Evolutionary conservation across 2,888 invertebrate species (phyloP).

Genomic region (Agonum fuliginosum): DNA sequence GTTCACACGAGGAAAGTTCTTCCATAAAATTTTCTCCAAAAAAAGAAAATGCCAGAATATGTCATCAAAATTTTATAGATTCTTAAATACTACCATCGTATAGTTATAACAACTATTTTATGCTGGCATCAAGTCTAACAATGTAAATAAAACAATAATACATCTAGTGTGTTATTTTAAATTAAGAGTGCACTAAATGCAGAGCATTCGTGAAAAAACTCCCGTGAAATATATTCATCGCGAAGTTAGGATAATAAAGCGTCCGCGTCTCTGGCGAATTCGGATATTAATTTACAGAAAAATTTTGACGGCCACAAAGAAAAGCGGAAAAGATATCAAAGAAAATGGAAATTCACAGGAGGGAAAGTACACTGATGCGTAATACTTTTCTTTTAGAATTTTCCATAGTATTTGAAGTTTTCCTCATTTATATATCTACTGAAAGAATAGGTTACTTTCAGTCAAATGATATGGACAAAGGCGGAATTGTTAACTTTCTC

Average conservation of each 20-base stretch:
- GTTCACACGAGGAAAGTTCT: no score
- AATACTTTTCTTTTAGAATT: constrained; percentile 42
- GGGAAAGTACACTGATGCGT: constrained; percentile 29
- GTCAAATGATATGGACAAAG: constrained; percentile 35
- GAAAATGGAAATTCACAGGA: constrained; percentile 32
- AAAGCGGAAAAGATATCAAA: constrained; percentile 32
- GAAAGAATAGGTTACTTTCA: constrained; percentile 36
- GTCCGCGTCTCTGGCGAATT: constrained; percentile 7
- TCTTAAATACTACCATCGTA: no score
- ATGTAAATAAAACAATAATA: not conserved
- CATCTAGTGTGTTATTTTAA: no score
- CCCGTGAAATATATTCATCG: constrained; percentile 20
- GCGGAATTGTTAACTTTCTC: constrained; percentile 26
- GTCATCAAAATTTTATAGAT: no score
- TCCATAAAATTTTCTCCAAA: no score
- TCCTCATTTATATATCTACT: constrained; percentile 35
- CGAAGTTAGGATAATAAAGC: constrained; percentile 32
- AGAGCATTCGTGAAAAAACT: no score
- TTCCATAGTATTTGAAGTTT: constrained; percentile 45
- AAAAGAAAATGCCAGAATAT: no score
- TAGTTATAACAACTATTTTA: not conserved
- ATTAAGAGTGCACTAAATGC: no score
- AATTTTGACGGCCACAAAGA: constrained; percentile 43
- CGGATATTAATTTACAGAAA: constrained; percentile 42
- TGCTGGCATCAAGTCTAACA: not conserved